Conservation (phyloP, 2,888 invertebrate genomes). For the Pristionchus exspectatus region DNA sequence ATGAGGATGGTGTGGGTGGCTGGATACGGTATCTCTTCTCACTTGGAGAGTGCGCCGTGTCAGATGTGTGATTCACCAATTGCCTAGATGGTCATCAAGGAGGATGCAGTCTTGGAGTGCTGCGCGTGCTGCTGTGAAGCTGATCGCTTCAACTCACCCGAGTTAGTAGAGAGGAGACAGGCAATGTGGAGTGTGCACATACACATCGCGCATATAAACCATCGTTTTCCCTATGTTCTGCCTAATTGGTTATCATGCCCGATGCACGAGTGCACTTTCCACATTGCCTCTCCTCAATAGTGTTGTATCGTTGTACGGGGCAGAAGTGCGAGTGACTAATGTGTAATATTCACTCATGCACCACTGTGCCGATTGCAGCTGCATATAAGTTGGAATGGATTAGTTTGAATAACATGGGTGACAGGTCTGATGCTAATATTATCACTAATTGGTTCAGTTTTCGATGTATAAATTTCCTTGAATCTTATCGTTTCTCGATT, state of each 20-base stretch:
- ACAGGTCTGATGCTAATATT: background rate
- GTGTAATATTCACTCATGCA: background rate
- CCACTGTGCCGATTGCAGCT: constrained; percentile 17
- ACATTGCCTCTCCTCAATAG: constrained; percentile 23
- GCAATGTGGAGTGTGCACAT: constrained; percentile 26
- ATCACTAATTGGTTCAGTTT: background rate
- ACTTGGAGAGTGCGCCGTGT: background rate
- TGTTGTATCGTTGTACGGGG: constrained; percentile 33
- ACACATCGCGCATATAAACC: background rate
- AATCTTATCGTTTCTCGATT: background rate
- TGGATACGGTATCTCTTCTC: constrained; percentile 12
- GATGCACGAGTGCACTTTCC: background rate
- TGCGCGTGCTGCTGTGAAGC: background rate
- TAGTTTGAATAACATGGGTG: constrained; percentile 17
- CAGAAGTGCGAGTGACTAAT: background rate
- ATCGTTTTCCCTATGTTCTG: background rate
- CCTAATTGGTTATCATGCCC: background rate
- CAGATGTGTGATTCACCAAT: constrained; percentile 38
- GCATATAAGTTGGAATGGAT: background rate
- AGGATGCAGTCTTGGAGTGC: background rate
- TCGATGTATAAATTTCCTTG: background rate
- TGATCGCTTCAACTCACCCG: background rate
- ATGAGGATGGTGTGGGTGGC: background rate
- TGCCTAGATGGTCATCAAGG: constrained; percentile 20
- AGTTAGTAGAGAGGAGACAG: constrained; percentile 33